Evolutionary conservation across 2,888 invertebrate species (phyloP).

Genomic region (Alitta virens): DNA sequence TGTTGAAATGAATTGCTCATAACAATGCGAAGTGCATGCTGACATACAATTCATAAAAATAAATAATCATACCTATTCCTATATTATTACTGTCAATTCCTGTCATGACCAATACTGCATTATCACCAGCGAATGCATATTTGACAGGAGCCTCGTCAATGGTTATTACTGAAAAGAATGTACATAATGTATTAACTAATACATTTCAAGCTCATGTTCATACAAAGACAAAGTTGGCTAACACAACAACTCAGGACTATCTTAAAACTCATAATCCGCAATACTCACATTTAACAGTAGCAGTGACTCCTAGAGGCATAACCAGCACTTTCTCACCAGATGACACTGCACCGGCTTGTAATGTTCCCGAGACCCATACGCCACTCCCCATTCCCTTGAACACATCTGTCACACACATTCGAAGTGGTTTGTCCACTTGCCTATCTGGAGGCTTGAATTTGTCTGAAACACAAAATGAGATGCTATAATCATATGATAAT

Average conservation of each 20-base stretch:
- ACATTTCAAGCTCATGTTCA: too few species aligned
- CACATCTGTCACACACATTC: constrained; percentile 86
- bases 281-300: constrained; percentile 71
- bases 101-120: constrained; percentile 77
- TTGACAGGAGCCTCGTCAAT: constrained; percentile 73
- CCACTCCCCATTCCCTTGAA: constrained; percentile 80
- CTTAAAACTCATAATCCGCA: too few species aligned
- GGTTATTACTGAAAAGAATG: constrained; percentile 58
- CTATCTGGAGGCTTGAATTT: constrained; percentile 71
- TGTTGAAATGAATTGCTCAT: too few species aligned
- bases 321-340: constrained; percentile 83
- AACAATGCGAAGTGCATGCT: too few species aligned
- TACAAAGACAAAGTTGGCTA: too few species aligned
- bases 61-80: constrained; percentile 59
- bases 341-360: constrained; percentile 87
- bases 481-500: too few species aligned
- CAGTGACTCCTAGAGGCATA: constrained; percentile 80
- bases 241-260: too few species aligned
- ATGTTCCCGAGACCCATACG: constrained; percentile 83
- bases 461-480: constrained; percentile 42
- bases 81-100: constrained; percentile 74
- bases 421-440: constrained; percentile 81
- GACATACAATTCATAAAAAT: too few species aligned
- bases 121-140: constrained; percentile 91
- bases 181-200: too few species aligned